Conservation (phyloP, 2,113 vertebrate species). For the Clarias magur region DNA sequence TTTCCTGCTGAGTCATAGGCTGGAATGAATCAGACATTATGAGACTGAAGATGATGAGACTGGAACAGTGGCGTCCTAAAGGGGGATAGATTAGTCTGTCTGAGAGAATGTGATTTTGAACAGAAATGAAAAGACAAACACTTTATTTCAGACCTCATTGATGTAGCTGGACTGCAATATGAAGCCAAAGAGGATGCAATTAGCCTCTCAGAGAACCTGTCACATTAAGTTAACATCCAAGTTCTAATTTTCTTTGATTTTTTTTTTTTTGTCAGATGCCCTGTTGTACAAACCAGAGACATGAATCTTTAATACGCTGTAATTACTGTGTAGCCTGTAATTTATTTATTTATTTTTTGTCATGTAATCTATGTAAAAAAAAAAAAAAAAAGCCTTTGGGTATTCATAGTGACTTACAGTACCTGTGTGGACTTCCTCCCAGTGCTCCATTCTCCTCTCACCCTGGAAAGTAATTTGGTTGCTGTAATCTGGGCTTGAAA, state of each 20-base stretch:
- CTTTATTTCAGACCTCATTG: slow-evolving; percentile 22
- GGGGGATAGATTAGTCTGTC: slow-evolving; percentile 23
- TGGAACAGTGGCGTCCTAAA: slow-evolving; percentile 13
- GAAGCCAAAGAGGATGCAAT: slow-evolving; percentile 37
- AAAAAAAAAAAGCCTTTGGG: not conserved
- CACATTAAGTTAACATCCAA: slow-evolving; percentile 46
- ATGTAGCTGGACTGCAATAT: slow-evolving; percentile 40
- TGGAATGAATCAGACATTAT: slow-evolving; percentile 20
- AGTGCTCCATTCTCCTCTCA: not conserved
- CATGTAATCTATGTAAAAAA: not conserved
- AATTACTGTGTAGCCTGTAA: not conserved
- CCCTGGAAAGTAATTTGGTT: not conserved
- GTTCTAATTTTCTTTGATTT: slow-evolving; percentile 47
- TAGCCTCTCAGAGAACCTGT: slow-evolving; percentile 31
- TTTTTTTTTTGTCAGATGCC: slow-evolving; percentile 20
- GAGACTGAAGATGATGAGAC: not conserved
- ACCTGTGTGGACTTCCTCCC: not conserved
- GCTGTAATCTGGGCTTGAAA: not conserved
- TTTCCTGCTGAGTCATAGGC: slow-evolving; percentile 14
- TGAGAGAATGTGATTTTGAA: slow-evolving; percentile 35
- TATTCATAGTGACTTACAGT: not conserved
- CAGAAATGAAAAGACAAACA: slow-evolving; percentile 26
- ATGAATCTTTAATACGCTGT: not conserved
- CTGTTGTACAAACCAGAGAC: slow-evolving; percentile 3
- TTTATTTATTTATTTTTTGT: not conserved